phyloP scores from a whole-genome alignment of 1,140 invertebrate species.

The Ceratina japonica region DNA sequence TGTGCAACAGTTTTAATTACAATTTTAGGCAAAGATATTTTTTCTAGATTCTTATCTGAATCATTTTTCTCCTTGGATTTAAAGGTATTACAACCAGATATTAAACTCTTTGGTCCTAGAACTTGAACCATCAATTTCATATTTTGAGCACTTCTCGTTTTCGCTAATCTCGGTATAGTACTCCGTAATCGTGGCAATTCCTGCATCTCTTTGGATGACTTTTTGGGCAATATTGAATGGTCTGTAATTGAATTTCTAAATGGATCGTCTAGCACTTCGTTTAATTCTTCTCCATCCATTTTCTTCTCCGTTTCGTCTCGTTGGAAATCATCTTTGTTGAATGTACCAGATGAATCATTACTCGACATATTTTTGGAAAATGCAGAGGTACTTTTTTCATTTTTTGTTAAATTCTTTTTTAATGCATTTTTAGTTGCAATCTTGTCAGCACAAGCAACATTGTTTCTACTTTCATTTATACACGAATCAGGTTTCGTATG shows the following conservation, averaged over 20 bases:
- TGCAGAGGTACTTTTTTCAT: neutral
- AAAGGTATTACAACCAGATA: constrained; percentile 56
- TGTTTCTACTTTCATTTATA: constrained; percentile 21
- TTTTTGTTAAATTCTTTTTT: constrained; percentile 1
- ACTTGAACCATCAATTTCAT: constrained; percentile 75
- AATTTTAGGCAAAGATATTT: constrained; percentile 68
- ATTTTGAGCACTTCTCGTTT: constrained; percentile 76
- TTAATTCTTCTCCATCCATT: constrained; percentile 8
- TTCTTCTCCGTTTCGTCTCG: constrained; percentile 17
- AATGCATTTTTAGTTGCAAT: neutral
- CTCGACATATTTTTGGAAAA: constrained; percentile 2
- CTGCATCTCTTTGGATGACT: constrained; percentile 52
- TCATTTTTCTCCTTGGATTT: constrained; percentile 70
- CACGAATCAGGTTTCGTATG: constrained; percentile 37
- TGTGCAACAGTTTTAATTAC: constrained; percentile 60
- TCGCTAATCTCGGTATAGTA: constrained; percentile 76
- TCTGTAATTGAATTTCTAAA: constrained; percentile 15
- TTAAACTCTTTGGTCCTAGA: constrained; percentile 66
- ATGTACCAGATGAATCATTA: constrained; percentile 9
- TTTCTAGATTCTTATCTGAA: constrained; percentile 62
- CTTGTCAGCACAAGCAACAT: constrained; percentile 40
- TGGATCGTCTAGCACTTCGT: constrained; percentile 17
- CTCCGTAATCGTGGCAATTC: constrained; percentile 70
- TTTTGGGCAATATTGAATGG: constrained; percentile 31
- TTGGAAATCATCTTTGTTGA: constrained; percentile 6